phyloP scores from a whole-genome alignment of 2,113 vertebrate species.

The Pungitius pungitius region DNA sequence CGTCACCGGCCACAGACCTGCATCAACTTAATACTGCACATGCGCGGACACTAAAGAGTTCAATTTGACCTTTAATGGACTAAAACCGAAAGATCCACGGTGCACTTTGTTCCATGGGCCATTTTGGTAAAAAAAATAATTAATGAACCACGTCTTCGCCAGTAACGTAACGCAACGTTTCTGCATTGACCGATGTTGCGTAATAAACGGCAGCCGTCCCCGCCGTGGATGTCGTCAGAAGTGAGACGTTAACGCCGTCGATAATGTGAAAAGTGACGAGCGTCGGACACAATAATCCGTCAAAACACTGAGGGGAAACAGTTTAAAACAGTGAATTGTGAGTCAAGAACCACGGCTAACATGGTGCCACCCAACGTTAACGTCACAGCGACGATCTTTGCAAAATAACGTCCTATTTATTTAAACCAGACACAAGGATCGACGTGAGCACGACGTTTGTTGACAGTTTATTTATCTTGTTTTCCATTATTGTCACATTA shows the following conservation, averaged over 20 bases:
- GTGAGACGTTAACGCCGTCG: background rate
- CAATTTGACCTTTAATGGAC: background rate
- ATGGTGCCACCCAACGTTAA: background rate
- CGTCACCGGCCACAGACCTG: slow-evolving; percentile 2
- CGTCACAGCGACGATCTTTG: background rate
- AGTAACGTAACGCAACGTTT: background rate
- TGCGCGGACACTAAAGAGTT: background rate
- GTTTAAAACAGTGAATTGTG: background rate
- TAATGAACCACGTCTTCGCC: background rate
- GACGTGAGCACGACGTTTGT: background rate
- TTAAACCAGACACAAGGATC: background rate
- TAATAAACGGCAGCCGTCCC: slow-evolving; percentile 19
- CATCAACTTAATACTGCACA: background rate
- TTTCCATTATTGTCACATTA: background rate
- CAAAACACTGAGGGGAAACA: background rate
- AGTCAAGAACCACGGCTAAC: background rate
- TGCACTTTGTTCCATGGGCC: background rate
- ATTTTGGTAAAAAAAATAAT: slow-evolving; percentile 2
- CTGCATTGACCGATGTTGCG: slow-evolving; percentile 20
- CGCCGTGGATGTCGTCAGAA: background rate
- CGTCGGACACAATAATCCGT: background rate
- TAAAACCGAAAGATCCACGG: background rate
- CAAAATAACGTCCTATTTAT: background rate
- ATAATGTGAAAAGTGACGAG: background rate
- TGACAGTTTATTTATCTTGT: background rate